phyloP scores from a whole-genome alignment of 2,113 vertebrate species.

The Talpa occidentalis region DNA sequence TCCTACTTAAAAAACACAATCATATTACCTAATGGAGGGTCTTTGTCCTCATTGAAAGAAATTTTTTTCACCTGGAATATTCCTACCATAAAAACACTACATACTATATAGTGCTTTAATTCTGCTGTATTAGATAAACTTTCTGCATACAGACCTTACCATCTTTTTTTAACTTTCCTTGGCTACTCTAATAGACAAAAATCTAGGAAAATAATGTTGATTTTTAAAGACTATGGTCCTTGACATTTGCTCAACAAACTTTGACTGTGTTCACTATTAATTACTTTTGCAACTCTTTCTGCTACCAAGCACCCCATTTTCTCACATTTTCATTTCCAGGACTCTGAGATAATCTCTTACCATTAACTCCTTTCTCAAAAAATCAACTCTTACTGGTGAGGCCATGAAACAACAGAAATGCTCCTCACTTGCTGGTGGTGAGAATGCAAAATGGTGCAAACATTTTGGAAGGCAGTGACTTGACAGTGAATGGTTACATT shows the following conservation, averaged over 20 bases:
- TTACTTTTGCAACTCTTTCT: background rate
- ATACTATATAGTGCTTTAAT: background rate
- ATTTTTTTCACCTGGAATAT: background rate
- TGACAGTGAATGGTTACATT: background rate
- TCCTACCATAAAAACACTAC: slow-evolving; percentile 4
- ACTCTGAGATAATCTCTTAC: background rate
- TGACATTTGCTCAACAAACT: background rate
- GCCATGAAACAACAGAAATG: background rate
- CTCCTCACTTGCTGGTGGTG: background rate
- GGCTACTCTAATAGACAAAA: background rate
- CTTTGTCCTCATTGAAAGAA: background rate
- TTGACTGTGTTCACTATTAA: background rate
- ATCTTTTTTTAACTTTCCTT: background rate
- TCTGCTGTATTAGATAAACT: background rate
- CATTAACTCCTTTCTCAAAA: background rate
- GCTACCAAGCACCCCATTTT: background rate
- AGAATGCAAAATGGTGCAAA: background rate
- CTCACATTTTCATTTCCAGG: background rate
- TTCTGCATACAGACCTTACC: background rate
- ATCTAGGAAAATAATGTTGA: background rate
- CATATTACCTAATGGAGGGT: background rate
- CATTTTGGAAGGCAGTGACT: background rate
- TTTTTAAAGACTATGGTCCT: background rate
- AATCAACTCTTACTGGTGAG: background rate
- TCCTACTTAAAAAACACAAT: slow-evolving; percentile 49